These are phyloP conservation scores for Toxotes jaculatrix DNA, from an alignment of 2,113 vertebrate genomes.

Conservation along the genomic window DNA sequence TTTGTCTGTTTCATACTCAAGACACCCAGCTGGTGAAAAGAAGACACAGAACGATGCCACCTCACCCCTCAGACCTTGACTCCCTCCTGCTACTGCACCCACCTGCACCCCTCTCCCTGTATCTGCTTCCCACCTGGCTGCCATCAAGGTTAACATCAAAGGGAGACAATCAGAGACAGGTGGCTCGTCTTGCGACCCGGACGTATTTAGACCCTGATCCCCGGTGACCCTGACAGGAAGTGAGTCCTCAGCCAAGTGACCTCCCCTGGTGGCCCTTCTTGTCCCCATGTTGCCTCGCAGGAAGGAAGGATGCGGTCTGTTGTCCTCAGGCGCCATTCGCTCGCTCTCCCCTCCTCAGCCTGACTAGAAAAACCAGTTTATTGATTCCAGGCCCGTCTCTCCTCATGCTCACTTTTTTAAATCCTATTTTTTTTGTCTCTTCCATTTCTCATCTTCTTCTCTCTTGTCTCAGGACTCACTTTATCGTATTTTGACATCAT, in stretches of 20 bases:
- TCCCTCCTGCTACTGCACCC: background rate
- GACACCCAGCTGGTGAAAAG: constrained; percentile 7
- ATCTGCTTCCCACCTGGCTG: constrained; percentile 69
- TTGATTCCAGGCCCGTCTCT: constrained; percentile 89
- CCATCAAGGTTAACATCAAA: constrained; percentile 55
- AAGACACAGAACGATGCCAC: constrained; percentile 24
- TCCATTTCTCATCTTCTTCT: constrained; percentile 57
- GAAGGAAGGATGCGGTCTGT: constrained; percentile 91
- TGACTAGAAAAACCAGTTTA: constrained; percentile 81
- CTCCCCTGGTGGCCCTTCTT: constrained; percentile 82
- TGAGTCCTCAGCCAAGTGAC: constrained; percentile 81
- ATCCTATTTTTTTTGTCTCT: constrained; percentile 39
- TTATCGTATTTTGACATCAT: constrained; percentile 57
- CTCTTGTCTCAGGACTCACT: constrained; percentile 56
- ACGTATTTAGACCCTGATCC: constrained; percentile 82
- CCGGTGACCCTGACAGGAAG: constrained; percentile 72
- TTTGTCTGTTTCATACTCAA: constrained; percentile 7
- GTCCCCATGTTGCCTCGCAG: constrained; percentile 80
- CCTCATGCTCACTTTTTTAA: constrained; percentile 34
- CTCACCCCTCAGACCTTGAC: constrained; percentile 8
- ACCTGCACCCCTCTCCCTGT: background rate
- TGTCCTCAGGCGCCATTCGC: constrained; percentile 84
- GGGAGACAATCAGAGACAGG: constrained; percentile 73
- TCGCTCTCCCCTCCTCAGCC: constrained; percentile 70
- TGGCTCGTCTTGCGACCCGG: constrained; percentile 76